Evolutionary conservation across 2,888 invertebrate species (phyloP).

Genomic region (Dryobota labecula): DNA sequence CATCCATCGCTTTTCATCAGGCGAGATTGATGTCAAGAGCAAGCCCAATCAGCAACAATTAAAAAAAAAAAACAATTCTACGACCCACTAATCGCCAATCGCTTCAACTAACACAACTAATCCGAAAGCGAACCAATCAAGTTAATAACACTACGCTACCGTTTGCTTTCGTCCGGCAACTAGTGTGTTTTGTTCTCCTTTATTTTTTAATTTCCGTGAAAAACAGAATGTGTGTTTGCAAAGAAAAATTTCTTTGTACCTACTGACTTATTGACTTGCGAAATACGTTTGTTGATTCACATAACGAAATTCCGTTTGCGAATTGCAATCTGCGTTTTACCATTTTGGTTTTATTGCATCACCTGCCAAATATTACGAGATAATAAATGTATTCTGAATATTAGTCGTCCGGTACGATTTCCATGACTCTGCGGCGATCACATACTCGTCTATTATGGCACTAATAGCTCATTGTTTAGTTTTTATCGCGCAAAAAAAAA

Average conservation of each 20-base stretch:
- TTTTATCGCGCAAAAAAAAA: too few relatives aligned
- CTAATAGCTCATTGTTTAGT: too few relatives aligned
- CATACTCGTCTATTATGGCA: constrained; percentile 27
- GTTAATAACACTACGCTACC: constrained; percentile 17
- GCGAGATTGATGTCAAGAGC: too few relatives aligned
- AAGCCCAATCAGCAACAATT: too few relatives aligned
- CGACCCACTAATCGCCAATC: constrained; percentile 28
- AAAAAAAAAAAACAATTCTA: constrained; percentile 35
- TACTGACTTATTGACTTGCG: neutral
- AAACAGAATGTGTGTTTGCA: neutral
- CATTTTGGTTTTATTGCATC: neutral
- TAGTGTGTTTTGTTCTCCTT: constrained; percentile 2
- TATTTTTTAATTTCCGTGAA: constrained; percentile 31
- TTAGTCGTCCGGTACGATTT: constrained; percentile 51
- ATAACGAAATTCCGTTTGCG: neutral
- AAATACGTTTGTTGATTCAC: neutral
- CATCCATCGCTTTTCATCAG: too few relatives aligned
- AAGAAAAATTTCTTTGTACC: neutral
- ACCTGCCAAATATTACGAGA: neutral
- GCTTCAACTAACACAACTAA: constrained; percentile 27
- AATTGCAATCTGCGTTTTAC: neutral
- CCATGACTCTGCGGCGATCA: constrained; percentile 16
- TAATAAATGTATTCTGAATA: too few relatives aligned
- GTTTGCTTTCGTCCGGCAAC: constrained; percentile 26
- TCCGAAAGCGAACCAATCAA: constrained; percentile 34